Conservation (phyloP, 2,888 invertebrate species). For the Acrobasis suavella region DNA sequence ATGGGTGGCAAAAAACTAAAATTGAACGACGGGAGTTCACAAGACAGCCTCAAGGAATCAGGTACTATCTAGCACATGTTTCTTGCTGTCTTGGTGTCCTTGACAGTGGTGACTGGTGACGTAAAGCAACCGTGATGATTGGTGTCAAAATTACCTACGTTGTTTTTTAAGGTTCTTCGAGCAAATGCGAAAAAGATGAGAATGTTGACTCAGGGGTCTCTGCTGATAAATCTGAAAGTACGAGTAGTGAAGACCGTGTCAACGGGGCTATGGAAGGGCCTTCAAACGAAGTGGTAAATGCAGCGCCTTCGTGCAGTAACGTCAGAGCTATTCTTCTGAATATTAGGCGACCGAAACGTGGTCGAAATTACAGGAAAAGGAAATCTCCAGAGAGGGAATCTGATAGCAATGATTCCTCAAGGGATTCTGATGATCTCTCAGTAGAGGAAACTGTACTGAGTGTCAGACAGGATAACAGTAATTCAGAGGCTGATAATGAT, state of each 20-base stretch:
- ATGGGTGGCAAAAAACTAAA: constrained; percentile 70
- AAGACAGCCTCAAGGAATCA: constrained; percentile 64
- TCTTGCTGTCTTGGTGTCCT: constrained; percentile 5
- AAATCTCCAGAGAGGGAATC: constrained; percentile 67
- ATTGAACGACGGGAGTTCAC: constrained; percentile 75
- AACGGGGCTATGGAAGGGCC: constrained; percentile 50
- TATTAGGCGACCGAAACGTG: constrained; percentile 56
- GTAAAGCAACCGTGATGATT: constrained; percentile 40
- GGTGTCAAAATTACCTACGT: constrained; percentile 43
- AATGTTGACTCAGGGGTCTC: constrained; percentile 75
- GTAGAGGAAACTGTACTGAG: constrained; percentile 46
- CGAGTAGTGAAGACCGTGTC: constrained; percentile 65
- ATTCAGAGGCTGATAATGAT: constrained; percentile 54
- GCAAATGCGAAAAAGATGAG: constrained; percentile 56
- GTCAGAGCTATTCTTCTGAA: constrained; percentile 63
- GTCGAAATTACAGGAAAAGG: constrained; percentile 68
- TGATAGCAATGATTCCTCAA: constrained; percentile 62
- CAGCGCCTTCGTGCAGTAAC: constrained; percentile 65
- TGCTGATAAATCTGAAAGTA: constrained; percentile 75
- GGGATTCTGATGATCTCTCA: constrained; percentile 71
- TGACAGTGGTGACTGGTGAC: constrained; percentile 48
- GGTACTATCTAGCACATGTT: constrained; percentile 42
- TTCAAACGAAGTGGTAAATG: constrained; percentile 62
- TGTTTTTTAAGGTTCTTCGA: constrained; percentile 47
- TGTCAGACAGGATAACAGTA: constrained; percentile 44